phyloP scores from a whole-genome alignment of 2,888 invertebrate species.

The Pseudococcus jackbeardsleyi region DNA sequence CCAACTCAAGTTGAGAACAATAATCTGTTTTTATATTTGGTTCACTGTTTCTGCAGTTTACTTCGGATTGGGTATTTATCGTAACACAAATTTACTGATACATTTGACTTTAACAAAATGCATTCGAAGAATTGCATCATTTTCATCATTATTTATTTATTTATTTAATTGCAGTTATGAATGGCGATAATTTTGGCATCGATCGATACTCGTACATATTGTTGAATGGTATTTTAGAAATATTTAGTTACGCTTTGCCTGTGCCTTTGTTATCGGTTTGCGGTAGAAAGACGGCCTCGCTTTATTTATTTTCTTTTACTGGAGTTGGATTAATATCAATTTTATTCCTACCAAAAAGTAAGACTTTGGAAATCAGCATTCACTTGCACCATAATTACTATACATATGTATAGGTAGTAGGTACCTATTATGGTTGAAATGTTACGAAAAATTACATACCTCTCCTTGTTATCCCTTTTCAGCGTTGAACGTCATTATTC shows the following conservation, averaged over 20 bases:
- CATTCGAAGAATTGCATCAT: no score
- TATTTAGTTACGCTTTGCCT: conserved; percentile 73
- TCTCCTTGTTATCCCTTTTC: neutral
- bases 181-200: conserved; percentile 73
- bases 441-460: no score
- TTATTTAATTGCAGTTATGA: conserved; percentile 70
- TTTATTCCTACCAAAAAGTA: conserved; percentile 68
- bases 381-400: no score
- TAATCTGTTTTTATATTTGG: conserved; percentile 69
- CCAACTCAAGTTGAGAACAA: conserved; percentile 68
- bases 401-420: no score
- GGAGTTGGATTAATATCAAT: conserved; percentile 72
- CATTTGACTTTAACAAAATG: no score
- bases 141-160: neutral
- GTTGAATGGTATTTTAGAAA: conserved; percentile 73
- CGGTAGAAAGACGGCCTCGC: conserved; percentile 72
- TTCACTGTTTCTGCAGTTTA: conserved; percentile 69
- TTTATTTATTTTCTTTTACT: conserved; percentile 71
- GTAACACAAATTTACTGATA: neutral
- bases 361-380: neutral
- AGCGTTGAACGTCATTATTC: conserved; percentile 66
- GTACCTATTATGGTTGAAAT: no score
- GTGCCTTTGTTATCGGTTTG: conserved; percentile 71
- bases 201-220: conserved; percentile 73
- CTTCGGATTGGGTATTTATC: conserved; percentile 68